Evolutionary conservation across 2,113 vertebrate genomes (phyloP), one percentile per base, ranked within the genome.

Genomic region (Nycticebus coucang): DNA sequence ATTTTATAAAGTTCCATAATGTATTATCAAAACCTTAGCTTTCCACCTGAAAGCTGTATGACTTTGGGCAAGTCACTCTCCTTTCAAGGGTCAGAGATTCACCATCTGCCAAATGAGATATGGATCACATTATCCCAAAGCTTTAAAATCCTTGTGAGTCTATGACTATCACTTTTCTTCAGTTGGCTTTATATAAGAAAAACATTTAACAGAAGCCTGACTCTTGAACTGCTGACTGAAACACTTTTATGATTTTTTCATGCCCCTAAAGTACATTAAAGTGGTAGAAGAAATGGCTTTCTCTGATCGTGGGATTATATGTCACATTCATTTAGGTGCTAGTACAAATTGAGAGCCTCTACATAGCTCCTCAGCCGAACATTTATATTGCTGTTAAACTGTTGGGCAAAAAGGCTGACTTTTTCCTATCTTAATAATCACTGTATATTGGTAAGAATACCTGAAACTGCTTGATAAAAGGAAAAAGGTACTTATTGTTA

Each of bases 221-320:
- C 75, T 95, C 89, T 83, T 93, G 87, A 96, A 80, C 83, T 95
- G 83, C 89, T 97, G 95, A 91, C 86, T 81, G 45, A 94, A 96
- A 96, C 60, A 68, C 60, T 93, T 95, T 78, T 72, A 84, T 79
- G 59, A 87, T 68, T 94, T 83, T 83, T 75, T 89, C 66, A 89
- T 68, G 45, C 74, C 60, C 87, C 57, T 78, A 94, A 96, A 95
- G 53, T 74, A 88, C 59, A 87, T 94, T 96, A 94, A 94, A 94
- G 64, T 89, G 35, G 53, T 81, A 41, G 60, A 28, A 90, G 50
- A 93, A 94, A 93, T 24, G 17, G 4, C 19, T 83, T 94, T 88
- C 66, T 96, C 71, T 91, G 96, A 81, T 83, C 71, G 50, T 41
- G 5, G 33, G 35, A 93, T 72, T 93, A 81, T 41, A 91, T 60